Percentiles rank a stretch among this genome's conserved stretches.
Evolutionary conservation across 37 sponge, comb jelly and placozoan genomes (phyloP).

Genomic region (Eunapius fragilis): DNA sequence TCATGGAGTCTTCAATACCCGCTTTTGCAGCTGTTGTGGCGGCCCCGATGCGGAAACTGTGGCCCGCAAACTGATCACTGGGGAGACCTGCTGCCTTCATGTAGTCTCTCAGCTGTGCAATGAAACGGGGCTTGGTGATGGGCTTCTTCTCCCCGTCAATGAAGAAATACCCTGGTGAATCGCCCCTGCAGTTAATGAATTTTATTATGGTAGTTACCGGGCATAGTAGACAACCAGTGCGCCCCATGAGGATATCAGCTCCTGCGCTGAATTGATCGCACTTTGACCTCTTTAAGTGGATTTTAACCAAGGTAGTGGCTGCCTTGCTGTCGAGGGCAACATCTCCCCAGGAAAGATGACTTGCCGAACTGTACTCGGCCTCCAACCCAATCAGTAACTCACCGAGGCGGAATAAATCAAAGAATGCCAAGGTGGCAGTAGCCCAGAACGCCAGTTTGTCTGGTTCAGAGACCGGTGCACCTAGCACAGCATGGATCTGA

Average conservation of each 20-base stretch:
- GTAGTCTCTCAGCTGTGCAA: not conserved
- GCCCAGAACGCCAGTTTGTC: constrained; percentile 13
- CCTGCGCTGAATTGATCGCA: constrained; percentile 14
- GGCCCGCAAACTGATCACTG: not conserved
- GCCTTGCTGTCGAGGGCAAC: not conserved
- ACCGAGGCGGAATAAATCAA: constrained; percentile 29
- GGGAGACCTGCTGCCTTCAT: not conserved
- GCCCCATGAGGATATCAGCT: not conserved
- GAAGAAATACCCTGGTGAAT: not conserved
- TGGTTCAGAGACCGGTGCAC: not conserved
- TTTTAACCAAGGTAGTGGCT: not conserved
- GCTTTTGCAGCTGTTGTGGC: constrained; percentile 20
- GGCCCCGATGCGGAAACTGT: constrained; percentile 20
- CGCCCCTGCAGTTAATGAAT: not conserved
- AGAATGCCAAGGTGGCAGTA: not conserved
- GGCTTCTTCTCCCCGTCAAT: not conserved
- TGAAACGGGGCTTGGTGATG: constrained; percentile 7
- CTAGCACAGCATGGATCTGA: not conserved
- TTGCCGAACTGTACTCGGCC: no score
- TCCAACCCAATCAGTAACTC: constrained; percentile 2
- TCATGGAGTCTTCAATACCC: not conserved
- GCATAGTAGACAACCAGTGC: not conserved
- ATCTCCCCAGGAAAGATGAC: not conserved
- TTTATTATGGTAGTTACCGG: not conserved
- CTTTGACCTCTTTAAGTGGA: constrained; percentile 10